Conservation (phyloP, 2,113 vertebrate species). For the Ibidorhyncha struthersii region DNA sequence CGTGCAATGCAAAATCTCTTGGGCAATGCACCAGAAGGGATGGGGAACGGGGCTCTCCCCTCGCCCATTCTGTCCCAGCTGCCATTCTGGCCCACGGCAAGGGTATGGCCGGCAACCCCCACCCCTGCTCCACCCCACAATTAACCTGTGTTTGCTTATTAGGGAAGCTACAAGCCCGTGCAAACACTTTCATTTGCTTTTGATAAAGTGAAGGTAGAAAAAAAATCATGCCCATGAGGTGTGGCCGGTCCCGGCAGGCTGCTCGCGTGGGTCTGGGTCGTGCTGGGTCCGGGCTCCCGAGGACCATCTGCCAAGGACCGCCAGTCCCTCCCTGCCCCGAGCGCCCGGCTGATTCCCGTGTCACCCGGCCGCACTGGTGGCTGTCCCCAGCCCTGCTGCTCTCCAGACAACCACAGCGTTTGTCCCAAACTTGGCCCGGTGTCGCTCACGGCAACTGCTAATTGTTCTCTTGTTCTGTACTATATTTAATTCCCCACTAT, state of each 20-base stretch:
- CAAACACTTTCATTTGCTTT: conserved; percentile 47
- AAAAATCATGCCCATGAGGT: background rate
- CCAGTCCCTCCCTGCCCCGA: background rate
- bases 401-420: background rate
- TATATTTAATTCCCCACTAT: conserved; percentile 69
- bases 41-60: background rate
- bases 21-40: background rate
- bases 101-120: background rate
- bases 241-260: background rate
- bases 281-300: rapidly evolving
- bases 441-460: conserved; percentile 43
- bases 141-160: conserved; percentile 13
- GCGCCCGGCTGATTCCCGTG: background rate
- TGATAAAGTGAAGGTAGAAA: background rate
- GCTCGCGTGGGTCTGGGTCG: background rate
- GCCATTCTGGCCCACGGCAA: background rate
- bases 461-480: conserved; percentile 57
- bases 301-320: background rate
- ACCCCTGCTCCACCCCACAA: background rate
- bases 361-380: background rate
- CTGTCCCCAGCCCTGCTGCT: conserved; percentile 3
- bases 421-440: conserved; percentile 18
- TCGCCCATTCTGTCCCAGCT: rapidly evolving
- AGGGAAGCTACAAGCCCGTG: conserved; percentile 24
- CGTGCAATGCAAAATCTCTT: background rate